These are phyloP conservation scores for Nomada ferruginata DNA, from an alignment of 2,888 invertebrate species.

Conservation along the genomic window DNA sequence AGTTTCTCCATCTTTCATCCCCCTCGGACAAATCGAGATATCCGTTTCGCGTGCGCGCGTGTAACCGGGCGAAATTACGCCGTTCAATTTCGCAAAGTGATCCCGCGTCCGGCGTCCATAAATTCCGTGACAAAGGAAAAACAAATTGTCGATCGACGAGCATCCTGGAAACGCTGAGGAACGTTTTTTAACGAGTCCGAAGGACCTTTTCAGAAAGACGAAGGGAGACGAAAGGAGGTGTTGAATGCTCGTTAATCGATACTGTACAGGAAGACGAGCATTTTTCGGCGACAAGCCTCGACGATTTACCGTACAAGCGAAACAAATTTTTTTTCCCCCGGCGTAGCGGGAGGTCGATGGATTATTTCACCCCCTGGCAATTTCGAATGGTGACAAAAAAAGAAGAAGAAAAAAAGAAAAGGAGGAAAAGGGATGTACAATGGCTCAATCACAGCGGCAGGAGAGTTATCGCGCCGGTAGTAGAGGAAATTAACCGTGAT, in stretches of 20 bases:
- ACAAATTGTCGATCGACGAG: conserved; percentile 60
- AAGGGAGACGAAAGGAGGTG: neutral
- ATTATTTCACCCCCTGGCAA: conserved; percentile 28
- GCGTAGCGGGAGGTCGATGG: conserved; percentile 23
- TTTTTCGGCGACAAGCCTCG: conserved; percentile 17
- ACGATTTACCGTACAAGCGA: conserved; percentile 43
- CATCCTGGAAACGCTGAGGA: conserved; percentile 15
- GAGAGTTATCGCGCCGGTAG: conserved; percentile 41
- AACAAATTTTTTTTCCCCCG: conserved; percentile 44
- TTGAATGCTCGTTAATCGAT: conserved; percentile 44
- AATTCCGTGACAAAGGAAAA: conserved; percentile 67
- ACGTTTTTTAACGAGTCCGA: conserved; percentile 36
- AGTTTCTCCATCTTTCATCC: conserved; percentile 38
- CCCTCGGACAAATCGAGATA: neutral
- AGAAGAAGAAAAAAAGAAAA: too few relatives aligned
- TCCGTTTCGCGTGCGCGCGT: conserved; percentile 21
- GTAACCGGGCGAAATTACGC: conserved; percentile 63
- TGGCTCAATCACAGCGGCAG: conserved; percentile 55
- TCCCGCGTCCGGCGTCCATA: conserved; percentile 59
- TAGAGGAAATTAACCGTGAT: conserved; percentile 63
- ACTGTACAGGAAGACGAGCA: neutral
- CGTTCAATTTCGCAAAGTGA: conserved; percentile 77
- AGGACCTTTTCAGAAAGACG: neutral
- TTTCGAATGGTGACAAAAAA: conserved; percentile 9
- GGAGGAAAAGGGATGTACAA: conserved; percentile 52